A percentile compares a stretch with the other conserved stretches of the same genome.
Evolutionary conservation across 2,888 invertebrate species (phyloP).

Genomic region (Chydorus sphaericus): DNA sequence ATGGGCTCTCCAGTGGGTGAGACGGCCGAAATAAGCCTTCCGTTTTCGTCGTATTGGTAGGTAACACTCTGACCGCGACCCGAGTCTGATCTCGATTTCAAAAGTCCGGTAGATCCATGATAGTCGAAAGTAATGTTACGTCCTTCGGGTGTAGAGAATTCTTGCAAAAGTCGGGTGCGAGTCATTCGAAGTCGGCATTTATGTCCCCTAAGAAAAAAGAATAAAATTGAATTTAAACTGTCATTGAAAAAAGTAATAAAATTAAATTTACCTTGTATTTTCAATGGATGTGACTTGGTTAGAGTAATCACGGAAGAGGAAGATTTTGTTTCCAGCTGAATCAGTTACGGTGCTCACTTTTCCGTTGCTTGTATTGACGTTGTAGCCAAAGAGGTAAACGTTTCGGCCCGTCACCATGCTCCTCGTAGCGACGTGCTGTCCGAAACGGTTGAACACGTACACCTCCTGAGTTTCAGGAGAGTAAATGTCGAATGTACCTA

Average conservation of each 20-base stretch:
- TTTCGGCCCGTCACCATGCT: conserved; percentile 91
- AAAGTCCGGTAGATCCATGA: conserved; percentile 71
- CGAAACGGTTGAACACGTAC: conserved; percentile 83
- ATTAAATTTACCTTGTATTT: no score
- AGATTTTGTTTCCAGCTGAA: conserved; percentile 51
- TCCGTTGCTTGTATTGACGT: conserved; percentile 90
- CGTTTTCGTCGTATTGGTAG: conserved; percentile 90
- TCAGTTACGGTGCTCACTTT: conserved; percentile 87
- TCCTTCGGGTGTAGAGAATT: conserved; percentile 79
- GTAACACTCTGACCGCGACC: conserved; percentile 74
- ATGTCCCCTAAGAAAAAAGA: no score
- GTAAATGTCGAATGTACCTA: conserved; percentile 85
- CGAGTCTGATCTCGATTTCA: conserved; percentile 76
- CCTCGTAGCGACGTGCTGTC: conserved; percentile 84
- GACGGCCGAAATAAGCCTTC: conserved; percentile 74
- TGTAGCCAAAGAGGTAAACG: conserved; percentile 86
- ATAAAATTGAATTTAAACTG: no score
- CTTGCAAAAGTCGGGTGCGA: conserved; percentile 79
- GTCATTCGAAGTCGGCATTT: conserved; percentile 83
- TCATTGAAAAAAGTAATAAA: no score
- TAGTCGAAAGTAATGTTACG: conserved; percentile 89
- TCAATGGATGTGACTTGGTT: conserved; percentile 74
- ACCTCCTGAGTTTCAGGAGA: conserved; percentile 91
- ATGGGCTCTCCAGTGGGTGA: conserved; percentile 92
- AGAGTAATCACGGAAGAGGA: conserved; percentile 32